Base-by-base conservation (phyloP, 2,797 vertebrate species). In the Cyprinella venusta region DNA sequence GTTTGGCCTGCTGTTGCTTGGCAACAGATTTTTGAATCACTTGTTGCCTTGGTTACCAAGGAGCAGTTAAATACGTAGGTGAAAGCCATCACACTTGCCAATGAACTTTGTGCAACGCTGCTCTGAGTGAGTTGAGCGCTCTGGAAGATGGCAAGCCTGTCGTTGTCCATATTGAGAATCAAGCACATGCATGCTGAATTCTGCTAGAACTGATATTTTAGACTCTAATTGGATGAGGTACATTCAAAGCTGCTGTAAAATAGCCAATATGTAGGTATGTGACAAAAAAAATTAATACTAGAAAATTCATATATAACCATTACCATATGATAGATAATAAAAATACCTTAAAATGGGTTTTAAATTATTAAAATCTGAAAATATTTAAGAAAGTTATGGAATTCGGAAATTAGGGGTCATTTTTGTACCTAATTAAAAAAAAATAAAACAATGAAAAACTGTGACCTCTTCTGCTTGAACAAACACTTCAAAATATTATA, bases 31-130 rank as follows among this genome's bases (percentile, higher is more conserved):
- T 91, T 86, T 88, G 54, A 88, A 82, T 88, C 77, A 81, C 87
- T 93, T 90, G 94, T 95, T 92, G 92, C 94, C 94, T 90, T 94
- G 94, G 93, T 93, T 92, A 95, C 93, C 89, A 89, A 90, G 88
- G 90, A 93, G 92, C 91, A 91, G 91, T 90, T 74, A 90, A 91
- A 89, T 93, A 90, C 87, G 91, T 92, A 91, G 92, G 92, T 89
- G 91, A 94, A 93, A 92, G 91, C 88, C 88, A 89, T 89, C 89
- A 81, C 86, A 89, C 90, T 92, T 89, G 81, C 92, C 89, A 90
- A 90, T 93, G 90, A 94, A 91, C 90, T 91, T 86, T 48, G 91
- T 88, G 88, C 88, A 85, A 89, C 88, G 89, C 88, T 88, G 90
- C 83, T 90, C 87, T 82, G 61, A 86, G 67, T 72, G 30, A 79